Percentiles rank a stretch among this genome's conserved stretches.
phyloP scores from a whole-genome alignment of 2,797 vertebrate species.

The Huso huso region DNA sequence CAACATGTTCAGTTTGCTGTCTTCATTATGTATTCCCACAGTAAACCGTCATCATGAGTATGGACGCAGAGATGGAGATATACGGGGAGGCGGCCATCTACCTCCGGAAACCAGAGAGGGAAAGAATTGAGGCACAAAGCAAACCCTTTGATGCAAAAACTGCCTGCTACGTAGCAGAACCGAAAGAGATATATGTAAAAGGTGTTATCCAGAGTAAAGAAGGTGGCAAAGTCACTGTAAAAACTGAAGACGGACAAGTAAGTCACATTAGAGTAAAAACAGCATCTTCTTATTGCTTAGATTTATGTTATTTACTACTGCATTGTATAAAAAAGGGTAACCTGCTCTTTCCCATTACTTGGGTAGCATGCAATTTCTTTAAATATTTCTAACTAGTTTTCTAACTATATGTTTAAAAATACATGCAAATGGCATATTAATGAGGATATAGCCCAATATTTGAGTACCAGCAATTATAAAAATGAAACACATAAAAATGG shows the following conservation, averaged over 20 bases:
- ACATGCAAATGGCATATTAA: too few species aligned
- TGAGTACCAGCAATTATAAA: too few species aligned
- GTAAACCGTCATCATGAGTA: slow-evolving; percentile 55
- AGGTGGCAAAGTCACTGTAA: slow-evolving; percentile 54
- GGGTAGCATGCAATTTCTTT: too few species aligned
- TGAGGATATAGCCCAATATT: too few species aligned
- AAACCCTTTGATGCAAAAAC: slow-evolving; percentile 65
- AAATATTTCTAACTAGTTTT: too few species aligned
- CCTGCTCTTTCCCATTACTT: too few species aligned
- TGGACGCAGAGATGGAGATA: slow-evolving; percentile 55
- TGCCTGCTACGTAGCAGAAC: slow-evolving; percentile 58
- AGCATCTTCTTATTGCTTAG: too few species aligned
- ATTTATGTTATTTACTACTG: too few species aligned
- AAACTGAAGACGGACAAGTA: slow-evolving; percentile 52
- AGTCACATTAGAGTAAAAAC: slow-evolving; percentile 13
- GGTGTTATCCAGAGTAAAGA: slow-evolving; percentile 59
- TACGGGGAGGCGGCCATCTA: slow-evolving; percentile 55
- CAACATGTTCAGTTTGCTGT: too few species aligned
- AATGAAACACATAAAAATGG: too few species aligned
- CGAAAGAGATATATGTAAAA: slow-evolving; percentile 50
- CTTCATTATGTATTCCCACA: not conserved
- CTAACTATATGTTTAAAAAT: too few species aligned
- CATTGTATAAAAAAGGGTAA: too few species aligned
- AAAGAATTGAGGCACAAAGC: slow-evolving; percentile 62
- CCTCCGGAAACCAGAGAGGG: slow-evolving; percentile 61